Evolutionary conservation across 2,113 vertebrate genomes (phyloP).

Genomic region (Trochalopteron elliotii): DNA sequence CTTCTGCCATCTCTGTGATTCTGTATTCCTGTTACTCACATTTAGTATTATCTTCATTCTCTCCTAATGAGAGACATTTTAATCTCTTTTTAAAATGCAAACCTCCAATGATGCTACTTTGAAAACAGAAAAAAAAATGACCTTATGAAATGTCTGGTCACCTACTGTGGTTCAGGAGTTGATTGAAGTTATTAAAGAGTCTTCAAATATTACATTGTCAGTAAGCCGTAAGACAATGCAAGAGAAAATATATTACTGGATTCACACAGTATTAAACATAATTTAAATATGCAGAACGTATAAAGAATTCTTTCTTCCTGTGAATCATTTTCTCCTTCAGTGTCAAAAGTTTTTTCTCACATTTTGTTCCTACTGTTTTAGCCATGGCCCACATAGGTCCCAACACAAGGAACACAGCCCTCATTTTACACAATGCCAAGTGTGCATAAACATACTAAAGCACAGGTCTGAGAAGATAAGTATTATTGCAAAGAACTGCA

Average conservation of each 20-base stretch:
- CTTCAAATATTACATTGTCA: constrained; percentile 17
- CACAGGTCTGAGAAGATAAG: not conserved
- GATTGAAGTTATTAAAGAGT: constrained; percentile 39
- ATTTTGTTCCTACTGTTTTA: not conserved
- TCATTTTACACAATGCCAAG: not conserved
- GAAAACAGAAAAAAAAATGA: not conserved
- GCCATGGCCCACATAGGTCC: not conserved
- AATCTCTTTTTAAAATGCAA: constrained; percentile 51
- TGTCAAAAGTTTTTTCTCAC: not conserved
- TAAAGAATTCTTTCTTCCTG: not conserved
- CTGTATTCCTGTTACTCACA: not conserved
- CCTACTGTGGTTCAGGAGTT: constrained; percentile 37
- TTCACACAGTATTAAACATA: not conserved
- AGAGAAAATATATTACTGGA: not conserved
- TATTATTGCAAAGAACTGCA: not conserved
- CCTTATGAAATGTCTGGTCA: constrained; percentile 48
- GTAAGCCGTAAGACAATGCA: not conserved
- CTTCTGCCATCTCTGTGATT: not conserved
- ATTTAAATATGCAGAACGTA: not conserved
- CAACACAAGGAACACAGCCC: rapidly evolving
- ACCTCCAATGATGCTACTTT: constrained; percentile 21
- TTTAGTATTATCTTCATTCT: constrained; percentile 2
- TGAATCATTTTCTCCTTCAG: not conserved
- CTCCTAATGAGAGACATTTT: constrained; percentile 32
- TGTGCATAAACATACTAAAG: not conserved